Base-by-base conservation (phyloP, 2,797 vertebrate genomes). In the Coranthus polyacanthus region DNA sequence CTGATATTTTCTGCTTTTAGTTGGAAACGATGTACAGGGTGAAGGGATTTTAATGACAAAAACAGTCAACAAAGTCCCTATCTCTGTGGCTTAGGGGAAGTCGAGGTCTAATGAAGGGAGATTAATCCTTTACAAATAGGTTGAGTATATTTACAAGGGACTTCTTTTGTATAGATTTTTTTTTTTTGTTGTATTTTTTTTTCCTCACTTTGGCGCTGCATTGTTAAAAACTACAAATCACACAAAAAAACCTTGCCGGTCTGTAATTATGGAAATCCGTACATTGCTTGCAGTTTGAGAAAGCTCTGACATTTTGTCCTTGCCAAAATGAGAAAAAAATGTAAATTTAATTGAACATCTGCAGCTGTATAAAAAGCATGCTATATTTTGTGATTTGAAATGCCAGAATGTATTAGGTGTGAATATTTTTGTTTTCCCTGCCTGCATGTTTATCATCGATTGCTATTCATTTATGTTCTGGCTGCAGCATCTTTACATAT, bases 11-110 rank as follows among this genome's bases (percentile, higher is more conserved):
- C 50, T 68, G 69, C 81, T 89, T 83, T 72, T 84, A 77, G 75
- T 55, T 70, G 71, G 77, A 87, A 88, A 78, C 53, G 64, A 83
- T 65, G 73, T 59, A 52, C 68, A 59, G 60, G 72, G 79, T 72
- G 68, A 80, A 79, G 71, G 69, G 66, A 85, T 85, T 91, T 89
- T 90, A 89, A 92, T 90, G 86, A 91, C 77, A 85, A 84, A 89
- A 82, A 84, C 72, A 85, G 75, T 81, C 87, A 88, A 91, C 86
- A 90, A 88, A 86, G 82, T 72, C 42, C 57, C 57, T 55, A 62
- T 85, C 86, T 89, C 43, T 75, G 79, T 78, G 82, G 82, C 85
- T 91, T 71, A 82, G 78, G 67, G 78, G 67, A 78, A 75, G 78
- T 90, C 20, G 1, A 60, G 61, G 65, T 84, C 72, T 85, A 89